Base-by-base conservation (phyloP, 2,888 invertebrate genomes). In the Ferrisia virgata region DNA sequence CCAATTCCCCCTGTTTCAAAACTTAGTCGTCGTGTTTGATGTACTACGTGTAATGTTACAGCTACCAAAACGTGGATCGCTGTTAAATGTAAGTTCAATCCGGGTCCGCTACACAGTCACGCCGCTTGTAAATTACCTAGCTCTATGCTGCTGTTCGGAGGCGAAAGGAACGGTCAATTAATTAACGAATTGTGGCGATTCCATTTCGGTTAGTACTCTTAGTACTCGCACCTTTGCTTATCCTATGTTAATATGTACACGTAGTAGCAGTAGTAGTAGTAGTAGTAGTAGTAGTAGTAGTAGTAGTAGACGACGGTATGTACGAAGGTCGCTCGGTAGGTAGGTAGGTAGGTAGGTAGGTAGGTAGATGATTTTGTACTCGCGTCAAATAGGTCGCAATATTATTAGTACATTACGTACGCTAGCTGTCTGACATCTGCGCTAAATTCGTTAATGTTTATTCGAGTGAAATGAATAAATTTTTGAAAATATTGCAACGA, bases 131-230 rank as follows among this genome's bases (percentile, higher is more conserved):
- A 93, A 87, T 91, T 94, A 64, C 93, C 94, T 15, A 93, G 93
- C 1, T 93, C 93, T 85, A 93, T 95, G 92, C 91, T 95, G 86
- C 90, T 95, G 85, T 94, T 95, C 89, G 95, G 95, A 4, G 95
- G 95, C 0, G 95, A 95, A 88, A 90, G 92, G 86, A 91, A 90
- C 86, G 94, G 94, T 0, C 91, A 92, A 87, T 90, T 93, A 22
- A 92, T 92, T 85, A 93, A 94, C 88, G 95, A 95, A 87, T 90
- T 95, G 78, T 95, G 95, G 95, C 91, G 93, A 88, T 95, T 94
- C 89, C 94, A 94, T 89, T 95, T 95, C 88, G 93, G 94, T 94
- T 89, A 88, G 89, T 79, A 78, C 58, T 69, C 2, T 43, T 13
- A 5, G 13, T 13, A 11, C 43, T 43, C 43, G 15, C 0, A 18